These are phyloP conservation scores for Pelodytes ibericus DNA, from an alignment of 2,797 vertebrate species.

Conservation along the genomic window DNA sequence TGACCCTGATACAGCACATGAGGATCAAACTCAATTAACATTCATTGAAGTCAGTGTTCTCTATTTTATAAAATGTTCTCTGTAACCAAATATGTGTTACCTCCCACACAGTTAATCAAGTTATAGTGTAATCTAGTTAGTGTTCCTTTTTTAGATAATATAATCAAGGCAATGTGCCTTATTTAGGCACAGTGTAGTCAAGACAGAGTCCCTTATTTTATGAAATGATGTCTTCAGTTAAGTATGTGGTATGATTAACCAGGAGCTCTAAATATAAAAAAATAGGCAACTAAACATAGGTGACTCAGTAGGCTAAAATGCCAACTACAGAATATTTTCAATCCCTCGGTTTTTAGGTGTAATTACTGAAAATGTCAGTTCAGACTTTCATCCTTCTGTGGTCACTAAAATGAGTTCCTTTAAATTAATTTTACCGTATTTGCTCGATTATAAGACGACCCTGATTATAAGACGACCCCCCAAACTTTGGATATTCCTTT, in stretches of 20 bases:
- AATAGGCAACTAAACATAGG: no score
- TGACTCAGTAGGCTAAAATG: no score
- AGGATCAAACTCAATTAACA: background rate
- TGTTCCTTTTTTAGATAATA: background rate
- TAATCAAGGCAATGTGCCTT: background rate
- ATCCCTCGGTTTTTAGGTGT: no score
- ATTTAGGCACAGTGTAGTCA: background rate
- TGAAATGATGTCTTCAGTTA: background rate
- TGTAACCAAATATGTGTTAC: background rate
- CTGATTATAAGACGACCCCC: no score
- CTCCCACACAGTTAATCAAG: background rate
- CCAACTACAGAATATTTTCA: no score
- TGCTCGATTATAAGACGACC: no score
- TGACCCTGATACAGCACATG: background rate
- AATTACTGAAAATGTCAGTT: no score
- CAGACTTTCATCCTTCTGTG: no score
- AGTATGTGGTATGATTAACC: background rate
- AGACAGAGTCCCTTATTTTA: background rate
- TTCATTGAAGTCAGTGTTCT: background rate
- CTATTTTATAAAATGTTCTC: background rate
- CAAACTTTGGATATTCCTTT: no score
- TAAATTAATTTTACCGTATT: no score
- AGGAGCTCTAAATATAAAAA: no score
- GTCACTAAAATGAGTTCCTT: no score
- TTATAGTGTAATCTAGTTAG: background rate